Evolutionary conservation across 1,140 invertebrate genomes (phyloP), one percentile per base, ranked within the genome.

Genomic region (Drosophila repleta): DNA sequence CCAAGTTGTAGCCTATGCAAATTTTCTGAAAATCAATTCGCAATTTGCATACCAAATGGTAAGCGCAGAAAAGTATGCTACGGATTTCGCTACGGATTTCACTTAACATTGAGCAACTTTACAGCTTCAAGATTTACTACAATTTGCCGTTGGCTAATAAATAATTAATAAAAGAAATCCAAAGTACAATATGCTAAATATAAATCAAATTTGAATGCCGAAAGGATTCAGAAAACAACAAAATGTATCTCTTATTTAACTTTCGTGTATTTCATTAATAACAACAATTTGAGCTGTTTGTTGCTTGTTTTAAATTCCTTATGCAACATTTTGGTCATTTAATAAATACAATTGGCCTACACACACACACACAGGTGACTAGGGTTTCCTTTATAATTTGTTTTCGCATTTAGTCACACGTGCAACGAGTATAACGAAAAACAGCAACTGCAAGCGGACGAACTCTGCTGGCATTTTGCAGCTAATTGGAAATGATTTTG

Each of bases 11-110:
- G 11, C 21, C 5, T 56, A 29, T 24, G 29, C 26, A 21, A 32
- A 71, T 83, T 79, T 65, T 61, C 73, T 32, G 20, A 21, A 71
- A 69, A 89, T 84, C 79, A 76, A 83, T 88, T 83, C 72, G 73
- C 18, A 45, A 57, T 76, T 76, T 73, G 55, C 75, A 68, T 64
- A 45, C 56, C 46, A 21, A 46, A 43, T 53, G 41, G 10, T 26
- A 61, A 37, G 15, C 32, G 58, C 65, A 35, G 57, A 49, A 76
- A 76, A 62, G 80, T 81, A 65, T 66, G 52, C 53, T 70, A 66
- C 6, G 24, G 49, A 18, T 52, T 52, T 52, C n/a, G 18, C 20
- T n/a, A n/a, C n/a, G n/a, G n/a, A n/a, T n/a, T n/a, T 35, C 32
- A 35, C 10, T 13, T 35, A 6, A 3, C 11, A 35, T 21, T 21